Evolutionary conservation across 2,888 invertebrate species (phyloP), one percentile per base, ranked within the genome.

Genomic region (Beris chalybata): DNA sequence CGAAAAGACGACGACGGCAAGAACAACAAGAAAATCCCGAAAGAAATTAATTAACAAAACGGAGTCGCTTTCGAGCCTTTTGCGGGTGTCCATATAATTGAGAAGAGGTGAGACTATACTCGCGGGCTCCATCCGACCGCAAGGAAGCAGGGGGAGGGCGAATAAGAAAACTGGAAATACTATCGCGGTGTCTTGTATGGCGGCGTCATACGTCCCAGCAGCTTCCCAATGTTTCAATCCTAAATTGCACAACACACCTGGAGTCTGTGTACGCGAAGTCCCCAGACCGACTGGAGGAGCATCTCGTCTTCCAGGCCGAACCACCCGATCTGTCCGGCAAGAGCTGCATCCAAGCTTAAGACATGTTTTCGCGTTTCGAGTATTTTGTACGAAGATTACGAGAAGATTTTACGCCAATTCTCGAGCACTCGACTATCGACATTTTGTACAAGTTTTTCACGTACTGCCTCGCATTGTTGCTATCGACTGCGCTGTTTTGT

Each of bases 21-120:
- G 52, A 15, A 52, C 4, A n/a, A 29, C 32, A 59, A 50, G 38
- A 32, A 61, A 38, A 61, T 59, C 30, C 22, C 22, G 12, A 59
- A 59, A 38, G 48, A 47, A 61, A 61, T 61, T 61, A 61, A 61
- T 61, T 61, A 61, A 61, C 61, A 61, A 30, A 61, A 52, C 61
- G 38, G 12, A 61, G 61, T 38, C 29, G 52, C 32, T 32, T 61
- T 30, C 32, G 29, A 44, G 50, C 50, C 22, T 22, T 22, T 22
- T 22, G 38, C 2, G 38, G 38, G 22, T 1, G 22, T 22, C 22
- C 22, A 22, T 38, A 38, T 38, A 38, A 38, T 38, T 38, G 38
- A 38, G 38, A 38, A 38, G 9, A 38, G 38, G 38, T 38, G 38
- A 38, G 38, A 38, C 38, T 38, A 22, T 22, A 22, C 22, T 22